Evolutionary conservation across 2,113 vertebrate species (phyloP), one percentile per base, ranked within the genome.

Genomic region (Puffinus mauretanicus): DNA sequence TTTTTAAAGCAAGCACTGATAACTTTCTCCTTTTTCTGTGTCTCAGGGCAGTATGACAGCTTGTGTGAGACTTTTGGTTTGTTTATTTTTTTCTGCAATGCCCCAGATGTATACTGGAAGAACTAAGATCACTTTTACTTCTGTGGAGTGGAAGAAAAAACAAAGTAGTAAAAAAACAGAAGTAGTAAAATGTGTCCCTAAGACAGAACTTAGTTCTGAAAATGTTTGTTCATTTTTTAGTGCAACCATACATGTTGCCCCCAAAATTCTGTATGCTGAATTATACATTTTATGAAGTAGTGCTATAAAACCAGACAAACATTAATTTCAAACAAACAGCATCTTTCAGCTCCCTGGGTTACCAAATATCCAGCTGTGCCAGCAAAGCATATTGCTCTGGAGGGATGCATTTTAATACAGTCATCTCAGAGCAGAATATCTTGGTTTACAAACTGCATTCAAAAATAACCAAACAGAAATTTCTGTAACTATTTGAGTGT

Each of bases 281-380:
- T 80, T 88, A 69, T 38, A 46, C 5, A 80, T 89, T 90, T 85
- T 85, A 67, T 46, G 61, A 40, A 66, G 29, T 10, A 65, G 34
- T 60, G 29, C 72, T 78, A 58, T 81, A 94, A 96, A 97, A 78
- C 61, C n/a, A 93, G 67, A 55, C 27, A 95, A 91, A 90, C n/a
- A 88, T 81, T 66, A 85, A 91, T 77, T 78, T 79, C 40, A 55
- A 85, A 47, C 16, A 95, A 94, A 60, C 2, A 34, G 79, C 8
- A 49, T 75, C 42, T 81, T 92, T 92, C 55, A 75, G n/a, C 57
- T 94, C 82, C 77, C 51, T 83, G 27, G 36, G 54, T 91, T 94
- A 79, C 64, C 67, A 82, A 84, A 81, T 66, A 92, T 81, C 90
- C 92, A 94, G n/a, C 79, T 95, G 69, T 91, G 86, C 70, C 66